Base-by-base conservation (phyloP, 2,797 vertebrate species). In the Manis pentadactyla region DNA sequence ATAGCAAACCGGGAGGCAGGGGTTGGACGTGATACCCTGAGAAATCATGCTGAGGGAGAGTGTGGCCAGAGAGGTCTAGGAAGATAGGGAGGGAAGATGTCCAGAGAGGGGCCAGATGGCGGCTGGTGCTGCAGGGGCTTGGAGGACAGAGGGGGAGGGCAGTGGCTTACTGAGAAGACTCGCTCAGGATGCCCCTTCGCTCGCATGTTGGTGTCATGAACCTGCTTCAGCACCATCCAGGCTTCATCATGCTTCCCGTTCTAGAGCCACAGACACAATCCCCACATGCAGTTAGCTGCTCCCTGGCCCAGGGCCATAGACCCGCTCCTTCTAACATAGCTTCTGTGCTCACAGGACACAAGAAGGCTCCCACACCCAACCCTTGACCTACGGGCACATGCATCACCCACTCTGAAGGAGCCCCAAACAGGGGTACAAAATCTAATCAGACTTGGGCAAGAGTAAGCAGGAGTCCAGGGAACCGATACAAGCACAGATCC, bases 211-310 rank as follows among this genome's bases (percentile, higher is more conserved):
- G 99, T 99, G 98, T 99, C 99, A 0, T 99, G 99, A 86, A 99
- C 99, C 97, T 99, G 99, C 98, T 99, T 99, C 98, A 99, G 99
- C 90, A 99, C 99, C 99, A 99, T 99, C 99, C 99, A 99, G 27
- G 99, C 99, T 97, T 99, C 99, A 0, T 99, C 99, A 0, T 99
- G 99, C 93, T 99, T 99, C 84, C 99, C 99, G 0, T 99, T 99
- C 99, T 99, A 98, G 13, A 78, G 87, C 39, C 93, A 79, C 77
- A 96, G 55, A 95, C 29, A 94, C 11, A 85, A 74, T 31, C 59
- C 85, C 73, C 51, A 59, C 18, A 18, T 55, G 29, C 2, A 18
- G 42, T 94, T 39, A 92, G 86, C 8, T 25, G 23, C n/a, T 17
- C 21, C 46, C 87, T 15, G 31, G 69, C 51, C 46, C 53, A 5